Evolutionary conservation across 1,140 invertebrate species (phyloP), one percentile per base, ranked within the genome.

Genomic region (Musca vetustissima): DNA sequence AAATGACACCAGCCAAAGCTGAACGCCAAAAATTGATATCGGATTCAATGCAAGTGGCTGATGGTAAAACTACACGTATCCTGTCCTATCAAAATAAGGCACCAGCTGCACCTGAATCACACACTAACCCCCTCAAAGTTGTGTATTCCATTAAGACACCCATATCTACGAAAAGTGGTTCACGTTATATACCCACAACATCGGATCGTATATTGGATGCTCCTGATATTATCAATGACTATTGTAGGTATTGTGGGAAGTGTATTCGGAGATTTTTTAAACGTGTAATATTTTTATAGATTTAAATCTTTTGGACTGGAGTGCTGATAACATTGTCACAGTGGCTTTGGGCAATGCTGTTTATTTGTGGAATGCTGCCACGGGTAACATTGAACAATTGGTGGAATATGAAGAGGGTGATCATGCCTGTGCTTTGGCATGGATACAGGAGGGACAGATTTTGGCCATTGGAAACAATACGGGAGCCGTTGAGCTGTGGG

Each of bases 281-380:
- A n/a, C n/a, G n/a, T n/a, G n/a, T n/a, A n/a, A n/a, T n/a, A n/a
- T n/a, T n/a, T n/a, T n/a, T n/a, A n/a, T 80, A 94, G 93, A 99
- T 86, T 86, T 99, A 47, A 98, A 99, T 85, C 84, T 99, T 53
- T 87, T 99, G 73, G 97, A 98, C 83, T 99, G 98, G 98, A 96
- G 94, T 72, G 82, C 85, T n/a, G 92, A 89, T 77, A 98, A 99
- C 83, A 89, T 96, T 71, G 85, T 99, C 32, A 96, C 96, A 19
- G 96, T 98, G 24, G 95, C 95, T 19, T 84, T 99, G 52, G 91
- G 90, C 22, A 86, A 87, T 50, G 89, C 90, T 72, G 90, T 99
- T 43, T 99, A 98, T 81, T 82, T 99, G 25, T 99, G 98, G 98
- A 96, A 98, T 86, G 96, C 96, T 14, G 90, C 87, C 17, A 91